These are phyloP conservation scores for Balearica regulorum DNA, from an alignment of 2,797 vertebrate species.

Conservation along the genomic window DNA sequence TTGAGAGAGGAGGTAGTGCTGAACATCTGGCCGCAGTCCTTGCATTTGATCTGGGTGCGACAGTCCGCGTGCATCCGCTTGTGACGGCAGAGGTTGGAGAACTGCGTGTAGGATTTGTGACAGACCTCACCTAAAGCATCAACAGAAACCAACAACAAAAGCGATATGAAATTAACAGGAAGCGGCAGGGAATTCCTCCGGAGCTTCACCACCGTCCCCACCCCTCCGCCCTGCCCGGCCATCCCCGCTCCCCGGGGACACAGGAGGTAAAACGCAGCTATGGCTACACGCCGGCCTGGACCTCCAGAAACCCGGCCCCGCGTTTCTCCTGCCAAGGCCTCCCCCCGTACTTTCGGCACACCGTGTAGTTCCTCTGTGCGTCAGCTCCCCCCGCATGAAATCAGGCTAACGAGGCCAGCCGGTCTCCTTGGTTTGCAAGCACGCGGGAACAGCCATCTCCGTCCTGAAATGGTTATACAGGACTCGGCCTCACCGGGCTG, in stretches of 20 bases:
- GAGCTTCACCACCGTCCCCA: rapidly evolving
- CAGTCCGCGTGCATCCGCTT: slow-evolving; percentile 86
- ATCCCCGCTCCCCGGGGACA: rapidly evolving
- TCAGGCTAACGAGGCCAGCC: rapidly evolving
- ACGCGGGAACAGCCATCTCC: neutral
- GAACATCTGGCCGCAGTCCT: slow-evolving; percentile 85
- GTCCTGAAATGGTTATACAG: rapidly evolving
- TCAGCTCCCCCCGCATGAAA: no score
- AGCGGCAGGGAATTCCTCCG: rapidly evolving
- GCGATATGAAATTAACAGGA: slow-evolving; percentile 67
- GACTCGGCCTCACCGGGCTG: neutral
- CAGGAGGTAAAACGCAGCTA: neutral
- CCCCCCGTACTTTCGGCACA: rapidly evolving
- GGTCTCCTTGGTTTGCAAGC: neutral
- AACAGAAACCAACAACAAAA: slow-evolving; percentile 69
- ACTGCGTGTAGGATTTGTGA: slow-evolving; percentile 86
- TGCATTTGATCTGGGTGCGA: slow-evolving; percentile 84
- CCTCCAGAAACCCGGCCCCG: rapidly evolving
- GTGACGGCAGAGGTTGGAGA: slow-evolving; percentile 86
- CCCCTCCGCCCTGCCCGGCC: rapidly evolving
- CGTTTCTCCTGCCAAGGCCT: neutral
- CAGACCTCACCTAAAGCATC: slow-evolving; percentile 84
- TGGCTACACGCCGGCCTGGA: rapidly evolving
- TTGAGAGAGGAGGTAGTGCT: slow-evolving; percentile 85
- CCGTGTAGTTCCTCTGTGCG: no score